Evolutionary conservation across 2,797 vertebrate species (phyloP), one percentile per base, ranked within the genome.

Genomic region (Knipowitschia caucasica): DNA sequence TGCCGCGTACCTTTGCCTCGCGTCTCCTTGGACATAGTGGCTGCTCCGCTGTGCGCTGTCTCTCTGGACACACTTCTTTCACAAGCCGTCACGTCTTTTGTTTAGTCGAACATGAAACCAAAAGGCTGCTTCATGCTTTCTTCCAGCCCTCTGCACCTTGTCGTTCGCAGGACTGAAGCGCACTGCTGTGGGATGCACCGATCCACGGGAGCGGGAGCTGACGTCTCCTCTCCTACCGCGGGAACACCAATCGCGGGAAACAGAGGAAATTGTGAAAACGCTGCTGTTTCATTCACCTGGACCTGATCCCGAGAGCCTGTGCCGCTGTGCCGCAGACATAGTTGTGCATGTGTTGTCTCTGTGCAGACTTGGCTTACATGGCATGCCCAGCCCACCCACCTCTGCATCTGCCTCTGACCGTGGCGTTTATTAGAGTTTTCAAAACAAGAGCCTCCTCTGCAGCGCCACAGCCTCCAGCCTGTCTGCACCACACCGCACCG

Each of bases 401-500:
- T 38, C 62, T 30, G 40, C 7, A 10, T 39, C 18, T 30, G 26
- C 54, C 62, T 50, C 54, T 24, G 47, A 50, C 58, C 29, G 44
- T 60, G 39, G 50, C 68, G 39, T 60, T 76, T 75, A 83, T 46
- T 64, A 10, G 67, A 82, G 81, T 81, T 83, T 64, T 58, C 61
- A 56, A 53, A 59, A 63, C 46, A 17, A 59, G 58, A 55, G n/a
- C n/a, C 11, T 40, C 34, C 24, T 71, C 84, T 75, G 82, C 75
- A 63, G 82, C 79, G 80, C 71, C 73, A 88, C 86, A 85, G 88
- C 89, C 86, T 89, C 90, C 79, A 78, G 84, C 74, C 79, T 67
- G 64, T 63, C 63, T 39, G 62, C 44, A 52, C 36, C 46, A 4
- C 7, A 11, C 53, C 45, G 62, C 64, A 75, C 52, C 20, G 56